phyloP scores from a whole-genome alignment of 2,888 invertebrate species.

The Chymomyza amoena region DNA sequence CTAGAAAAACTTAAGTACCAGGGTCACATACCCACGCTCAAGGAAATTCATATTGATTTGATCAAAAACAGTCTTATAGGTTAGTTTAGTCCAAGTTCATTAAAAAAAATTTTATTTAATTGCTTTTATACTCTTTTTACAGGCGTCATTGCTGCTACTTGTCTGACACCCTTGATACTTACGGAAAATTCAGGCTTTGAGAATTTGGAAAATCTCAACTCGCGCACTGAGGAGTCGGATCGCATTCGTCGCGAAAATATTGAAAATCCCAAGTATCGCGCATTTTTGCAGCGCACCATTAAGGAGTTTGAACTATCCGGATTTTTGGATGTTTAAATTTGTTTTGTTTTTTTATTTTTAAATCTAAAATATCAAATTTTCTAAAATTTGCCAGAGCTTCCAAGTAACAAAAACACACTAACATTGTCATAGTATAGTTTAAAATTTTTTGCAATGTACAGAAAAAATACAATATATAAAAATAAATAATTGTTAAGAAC shows the following conservation, averaged over 20 bases:
- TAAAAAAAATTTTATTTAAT: background rate
- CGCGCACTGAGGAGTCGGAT: constrained; percentile 73
- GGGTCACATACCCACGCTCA: constrained; percentile 74
- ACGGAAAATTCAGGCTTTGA: constrained; percentile 72
- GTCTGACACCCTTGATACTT: constrained; percentile 76
- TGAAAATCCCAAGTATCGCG: constrained; percentile 76
- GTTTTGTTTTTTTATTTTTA: background rate
- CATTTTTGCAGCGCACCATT: constrained; percentile 74
- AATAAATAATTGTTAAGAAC: too few relatives aligned
- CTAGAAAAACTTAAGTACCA: constrained; percentile 72
- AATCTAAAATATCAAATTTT: background rate
- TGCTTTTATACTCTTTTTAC: constrained; percentile 6
- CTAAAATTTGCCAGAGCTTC: background rate
- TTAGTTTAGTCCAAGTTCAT: constrained; percentile 27
- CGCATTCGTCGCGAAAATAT: constrained; percentile 72
- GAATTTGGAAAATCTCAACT: constrained; percentile 67
- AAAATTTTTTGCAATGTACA: too few relatives aligned
- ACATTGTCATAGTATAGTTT: background rate
- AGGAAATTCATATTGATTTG: constrained; percentile 75
- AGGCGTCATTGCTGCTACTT: constrained; percentile 77
- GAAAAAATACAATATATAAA: too few relatives aligned
- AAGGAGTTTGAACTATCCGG: constrained; percentile 77
- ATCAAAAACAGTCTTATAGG: constrained; percentile 76
- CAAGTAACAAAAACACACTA: background rate
- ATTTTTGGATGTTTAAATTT: constrained; percentile 70